Evolutionary conservation across 2,888 invertebrate genomes (phyloP).

Genomic region (Eugnorisma glareosa): DNA sequence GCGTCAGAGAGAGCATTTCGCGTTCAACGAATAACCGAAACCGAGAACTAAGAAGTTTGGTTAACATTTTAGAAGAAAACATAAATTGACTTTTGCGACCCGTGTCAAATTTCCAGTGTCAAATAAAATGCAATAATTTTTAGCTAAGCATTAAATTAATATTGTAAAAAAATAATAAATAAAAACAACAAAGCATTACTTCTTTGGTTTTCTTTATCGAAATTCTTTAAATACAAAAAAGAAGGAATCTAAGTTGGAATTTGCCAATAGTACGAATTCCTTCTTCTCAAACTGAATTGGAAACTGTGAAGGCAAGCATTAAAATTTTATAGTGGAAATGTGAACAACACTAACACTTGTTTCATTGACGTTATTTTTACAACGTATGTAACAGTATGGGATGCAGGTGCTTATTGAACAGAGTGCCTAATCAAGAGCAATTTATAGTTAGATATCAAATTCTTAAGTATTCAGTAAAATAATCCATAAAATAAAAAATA

Average conservation of each 20-base stretch:
- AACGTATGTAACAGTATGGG: slow-evolving; percentile 16
- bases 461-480: neutral
- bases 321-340: slow-evolving; percentile 1
- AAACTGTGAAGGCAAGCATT: neutral
- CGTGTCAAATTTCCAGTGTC: slow-evolving; percentile 63
- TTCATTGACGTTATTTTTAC: slow-evolving; percentile 8
- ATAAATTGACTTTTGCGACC: slow-evolving; percentile 38
- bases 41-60: slow-evolving; percentile 44
- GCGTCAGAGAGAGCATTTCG: slow-evolving; percentile 56
- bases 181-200: slow-evolving; percentile 58
- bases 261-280: neutral
- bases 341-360: neutral
- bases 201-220: slow-evolving; percentile 46
- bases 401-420: slow-evolving; percentile 5
- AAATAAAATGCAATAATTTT: slow-evolving; percentile 61
- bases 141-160: slow-evolving; percentile 53
- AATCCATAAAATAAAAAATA: neutral
- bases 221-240: slow-evolving; percentile 9
- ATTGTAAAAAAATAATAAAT: slow-evolving; percentile 64
- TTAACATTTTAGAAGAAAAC: slow-evolving; percentile 53
- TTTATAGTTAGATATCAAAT: neutral
- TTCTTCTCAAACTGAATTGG: neutral
- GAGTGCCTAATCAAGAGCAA: slow-evolving; percentile 1
- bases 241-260: slow-evolving; percentile 5
- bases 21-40: slow-evolving; percentile 49